phyloP scores from a whole-genome alignment of 2,797 vertebrate genomes.

The Sandelia bainsii region DNA sequence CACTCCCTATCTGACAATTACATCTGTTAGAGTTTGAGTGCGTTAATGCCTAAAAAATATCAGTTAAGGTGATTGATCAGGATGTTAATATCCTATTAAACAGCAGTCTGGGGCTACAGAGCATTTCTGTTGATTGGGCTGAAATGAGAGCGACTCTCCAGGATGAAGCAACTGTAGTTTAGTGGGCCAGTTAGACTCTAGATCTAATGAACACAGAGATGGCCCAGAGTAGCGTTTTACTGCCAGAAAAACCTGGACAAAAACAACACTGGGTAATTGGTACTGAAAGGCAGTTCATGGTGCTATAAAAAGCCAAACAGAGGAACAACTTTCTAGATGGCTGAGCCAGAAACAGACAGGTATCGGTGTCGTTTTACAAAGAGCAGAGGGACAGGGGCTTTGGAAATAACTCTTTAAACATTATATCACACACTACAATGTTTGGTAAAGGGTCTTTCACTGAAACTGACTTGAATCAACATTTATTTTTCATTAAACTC shows the following conservation, averaged over 20 bases:
- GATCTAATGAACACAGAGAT: conserved; percentile 72
- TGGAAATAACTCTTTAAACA: conserved; percentile 46
- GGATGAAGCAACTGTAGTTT: conserved; percentile 72
- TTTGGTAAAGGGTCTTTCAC: conserved; percentile 52
- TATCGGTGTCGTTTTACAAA: conserved; percentile 22
- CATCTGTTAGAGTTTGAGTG: conserved; percentile 86
- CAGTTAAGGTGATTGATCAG: conserved; percentile 89
- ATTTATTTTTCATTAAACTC: conserved; percentile 78
- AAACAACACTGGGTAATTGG: conserved; percentile 71
- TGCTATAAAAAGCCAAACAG: conserved; percentile 46
- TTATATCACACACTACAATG: conserved; percentile 20
- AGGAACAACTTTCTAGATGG: conserved; percentile 43
- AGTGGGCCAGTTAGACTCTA: conserved; percentile 71
- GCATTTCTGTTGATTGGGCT: conserved; percentile 82
- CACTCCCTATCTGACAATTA: conserved; percentile 86
- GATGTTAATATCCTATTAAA: conserved; percentile 87
- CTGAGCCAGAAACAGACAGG: conserved; percentile 43
- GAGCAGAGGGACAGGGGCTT: conserved; percentile 4
- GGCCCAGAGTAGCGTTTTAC: conserved; percentile 72
- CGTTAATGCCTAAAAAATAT: conserved; percentile 88
- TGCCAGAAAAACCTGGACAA: conserved; percentile 74
- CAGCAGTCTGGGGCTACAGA: conserved; percentile 78
- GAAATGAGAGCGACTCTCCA: conserved; percentile 75
- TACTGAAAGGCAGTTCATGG: conserved; percentile 55
- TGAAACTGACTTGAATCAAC: conserved; percentile 67